These are phyloP conservation scores for Diachasmimorpha longicaudata DNA, from an alignment of 1,140 invertebrate genomes.

Conservation along the genomic window DNA sequence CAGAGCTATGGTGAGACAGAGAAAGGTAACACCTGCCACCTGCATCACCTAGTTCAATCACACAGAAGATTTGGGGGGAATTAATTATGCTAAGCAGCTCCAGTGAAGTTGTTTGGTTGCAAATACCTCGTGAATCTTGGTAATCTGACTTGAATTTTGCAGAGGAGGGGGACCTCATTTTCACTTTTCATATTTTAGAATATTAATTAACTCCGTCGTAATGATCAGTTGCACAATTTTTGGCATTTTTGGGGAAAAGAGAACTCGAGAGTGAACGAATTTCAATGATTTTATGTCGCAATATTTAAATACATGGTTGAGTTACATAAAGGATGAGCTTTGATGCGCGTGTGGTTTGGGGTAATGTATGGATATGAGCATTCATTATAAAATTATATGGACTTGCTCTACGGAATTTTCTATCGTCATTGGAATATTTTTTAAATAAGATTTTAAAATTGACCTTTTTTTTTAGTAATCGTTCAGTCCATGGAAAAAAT, in stretches of 20 bases:
- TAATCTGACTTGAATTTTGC: not conserved
- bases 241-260: not conserved
- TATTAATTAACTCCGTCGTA: not conserved
- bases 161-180: not conserved
- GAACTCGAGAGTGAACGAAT: not conserved
- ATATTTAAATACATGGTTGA: not conserved
- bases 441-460: no score
- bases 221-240: not conserved
- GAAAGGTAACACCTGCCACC: slow-evolving; percentile 27
- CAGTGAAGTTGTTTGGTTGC: not conserved
- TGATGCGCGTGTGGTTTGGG: no score
- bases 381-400: no score
- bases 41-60: slow-evolving; percentile 21
- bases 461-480: no score
- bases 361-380: no score
- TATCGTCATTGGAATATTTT: not conserved
- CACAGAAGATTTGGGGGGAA: not conserved
- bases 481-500: no score
- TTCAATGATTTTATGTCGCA: not conserved
- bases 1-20: slow-evolving; percentile 34
- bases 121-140: not conserved
- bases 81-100: not conserved
- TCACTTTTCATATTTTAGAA: not conserved
- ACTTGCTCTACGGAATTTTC: no score
- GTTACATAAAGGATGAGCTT: not conserved